These are phyloP conservation scores for Nomada goodeniana DNA, from an alignment of 2,888 invertebrate genomes.

Conservation along the genomic window DNA sequence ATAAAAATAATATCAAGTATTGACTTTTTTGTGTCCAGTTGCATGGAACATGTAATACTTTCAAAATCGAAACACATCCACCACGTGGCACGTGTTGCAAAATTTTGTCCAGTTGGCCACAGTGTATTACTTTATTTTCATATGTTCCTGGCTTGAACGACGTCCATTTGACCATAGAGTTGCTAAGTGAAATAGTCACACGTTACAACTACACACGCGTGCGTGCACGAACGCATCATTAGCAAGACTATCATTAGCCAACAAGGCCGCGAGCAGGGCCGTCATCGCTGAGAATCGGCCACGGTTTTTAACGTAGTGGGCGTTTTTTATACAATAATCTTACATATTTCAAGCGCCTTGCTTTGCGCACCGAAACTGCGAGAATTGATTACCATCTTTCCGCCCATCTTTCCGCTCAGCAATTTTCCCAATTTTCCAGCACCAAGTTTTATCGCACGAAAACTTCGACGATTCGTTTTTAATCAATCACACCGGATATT, in stretches of 20 bases:
- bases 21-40: too few species aligned
- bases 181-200: slow-evolving; percentile 74
- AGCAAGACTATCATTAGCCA: slow-evolving; percentile 84
- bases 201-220: slow-evolving; percentile 61
- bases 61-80: too few species aligned
- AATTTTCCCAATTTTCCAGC: neutral
- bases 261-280: slow-evolving; percentile 82
- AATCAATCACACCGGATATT: neutral
- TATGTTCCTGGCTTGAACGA: slow-evolving; percentile 28
- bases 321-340: neutral
- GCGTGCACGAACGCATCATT: slow-evolving; percentile 82
- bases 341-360: neutral
- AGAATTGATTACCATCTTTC: neutral
- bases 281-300: slow-evolving; percentile 43
- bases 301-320: slow-evolving; percentile 22
- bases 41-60: too few species aligned
- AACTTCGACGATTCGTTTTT: neutral
- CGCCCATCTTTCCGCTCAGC: neutral
- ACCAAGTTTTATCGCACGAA: too few species aligned
- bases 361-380: neutral
- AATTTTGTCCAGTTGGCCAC: slow-evolving; percentile 11
- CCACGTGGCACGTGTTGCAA: too few species aligned
- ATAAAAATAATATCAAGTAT: too few species aligned
- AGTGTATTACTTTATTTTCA: slow-evolving; percentile 31
- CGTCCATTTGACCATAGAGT: slow-evolving; percentile 35